Conservation (phyloP, 2,113 vertebrate genomes). For the Elephas maximus region DNA sequence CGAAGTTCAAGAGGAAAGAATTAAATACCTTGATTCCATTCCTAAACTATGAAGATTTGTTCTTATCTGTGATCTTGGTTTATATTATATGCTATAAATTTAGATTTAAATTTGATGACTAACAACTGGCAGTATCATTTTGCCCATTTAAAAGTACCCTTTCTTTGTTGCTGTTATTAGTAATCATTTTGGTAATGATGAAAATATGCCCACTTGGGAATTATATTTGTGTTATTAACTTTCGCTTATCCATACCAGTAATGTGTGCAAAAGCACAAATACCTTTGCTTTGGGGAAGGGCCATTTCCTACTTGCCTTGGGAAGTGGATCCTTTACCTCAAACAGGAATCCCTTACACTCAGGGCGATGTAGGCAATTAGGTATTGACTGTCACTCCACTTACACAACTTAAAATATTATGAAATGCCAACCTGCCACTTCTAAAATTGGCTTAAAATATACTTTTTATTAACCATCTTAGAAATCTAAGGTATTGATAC, state of each 20-base stretch:
- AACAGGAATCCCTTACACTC: background rate
- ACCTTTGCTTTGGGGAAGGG: background rate
- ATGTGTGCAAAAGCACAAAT: conserved; percentile 41
- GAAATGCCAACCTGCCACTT: background rate
- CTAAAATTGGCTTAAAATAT: conserved; percentile 43
- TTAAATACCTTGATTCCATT: background rate
- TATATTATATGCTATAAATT: conserved; percentile 11
- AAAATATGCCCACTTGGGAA: conserved; percentile 10
- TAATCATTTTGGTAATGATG: background rate
- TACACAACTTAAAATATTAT: background rate
- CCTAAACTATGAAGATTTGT: background rate
- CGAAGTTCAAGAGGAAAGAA: background rate
- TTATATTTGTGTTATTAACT: conserved; percentile 44
- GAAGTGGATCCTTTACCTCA: background rate
- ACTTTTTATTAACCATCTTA: conserved; percentile 6
- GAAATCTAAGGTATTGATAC: conserved; percentile 7
- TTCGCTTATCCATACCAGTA: background rate
- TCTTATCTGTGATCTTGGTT: background rate
- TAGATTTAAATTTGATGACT: conserved; percentile 32
- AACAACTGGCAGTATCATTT: background rate
- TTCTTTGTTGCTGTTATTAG: conserved; percentile 42
- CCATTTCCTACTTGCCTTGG: background rate
- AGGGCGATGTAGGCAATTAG: background rate
- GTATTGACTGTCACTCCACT: conserved; percentile 13
- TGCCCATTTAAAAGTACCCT: background rate